A percentile compares a stretch with the other conserved stretches of the same genome.
These are phyloP conservation scores for Myiothlypis coronata DNA, from an alignment of 2,797 vertebrate species.

Conservation along the genomic window DNA sequence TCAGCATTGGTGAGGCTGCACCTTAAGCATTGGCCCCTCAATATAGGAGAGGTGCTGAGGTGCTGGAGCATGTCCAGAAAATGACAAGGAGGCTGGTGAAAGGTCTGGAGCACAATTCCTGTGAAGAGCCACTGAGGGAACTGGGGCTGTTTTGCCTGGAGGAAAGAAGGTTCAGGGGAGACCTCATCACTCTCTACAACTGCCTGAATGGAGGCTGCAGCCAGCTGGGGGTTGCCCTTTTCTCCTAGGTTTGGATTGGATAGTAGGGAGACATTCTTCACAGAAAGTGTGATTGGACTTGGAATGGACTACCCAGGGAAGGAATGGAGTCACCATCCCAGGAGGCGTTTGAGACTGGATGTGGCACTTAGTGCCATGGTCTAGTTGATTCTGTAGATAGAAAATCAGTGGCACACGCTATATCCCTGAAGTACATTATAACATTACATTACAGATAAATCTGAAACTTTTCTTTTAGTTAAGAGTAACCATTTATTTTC, in stretches of 20 bases:
- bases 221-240: background rate
- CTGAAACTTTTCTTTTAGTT: background rate
- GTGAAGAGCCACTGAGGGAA: background rate
- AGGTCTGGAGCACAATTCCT: background rate
- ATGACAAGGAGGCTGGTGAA: background rate
- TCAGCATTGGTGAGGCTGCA: background rate
- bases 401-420: background rate
- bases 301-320: background rate
- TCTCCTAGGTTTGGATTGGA: background rate
- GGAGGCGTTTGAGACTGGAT: background rate
- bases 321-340: background rate
- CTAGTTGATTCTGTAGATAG: background rate
- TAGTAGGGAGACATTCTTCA: background rate
- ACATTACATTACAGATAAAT: background rate
- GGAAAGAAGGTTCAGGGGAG: background rate
- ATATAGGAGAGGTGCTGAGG: background rate
- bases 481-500: background rate
- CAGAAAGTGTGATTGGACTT: background rate
- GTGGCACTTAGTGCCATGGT: background rate
- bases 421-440: background rate
- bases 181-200: background rate
- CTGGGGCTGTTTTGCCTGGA: background rate
- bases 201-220: background rate
- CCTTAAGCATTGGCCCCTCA: background rate
- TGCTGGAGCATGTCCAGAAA: background rate